A percentile compares a stretch with the other conserved stretches of the same genome.
Evolutionary conservation across 1,140 invertebrate genomes (phyloP).

Genomic region (Drosophila persimilis): DNA sequence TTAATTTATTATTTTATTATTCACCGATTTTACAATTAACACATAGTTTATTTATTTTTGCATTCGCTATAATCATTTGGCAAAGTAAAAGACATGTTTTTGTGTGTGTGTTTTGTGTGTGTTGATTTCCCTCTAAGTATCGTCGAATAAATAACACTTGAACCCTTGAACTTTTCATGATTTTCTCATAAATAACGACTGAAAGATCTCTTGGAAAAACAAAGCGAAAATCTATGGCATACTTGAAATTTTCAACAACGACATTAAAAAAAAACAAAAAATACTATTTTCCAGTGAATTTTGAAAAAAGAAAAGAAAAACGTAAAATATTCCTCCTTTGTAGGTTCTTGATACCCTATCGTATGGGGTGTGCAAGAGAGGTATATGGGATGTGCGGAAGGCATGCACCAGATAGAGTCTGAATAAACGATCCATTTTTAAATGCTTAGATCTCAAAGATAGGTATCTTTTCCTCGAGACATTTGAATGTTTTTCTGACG

Average conservation of each 20-base stretch:
- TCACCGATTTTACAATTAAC: no score
- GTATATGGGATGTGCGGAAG: no score
- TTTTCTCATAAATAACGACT: slow-evolving; percentile 23
- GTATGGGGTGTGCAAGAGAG: no score
- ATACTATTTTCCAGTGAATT: slow-evolving; percentile 48
- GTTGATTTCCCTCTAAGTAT: not conserved
- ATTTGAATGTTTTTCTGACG: slow-evolving; percentile 22
- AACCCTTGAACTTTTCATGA: slow-evolving; percentile 1
- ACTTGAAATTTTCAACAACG: slow-evolving; percentile 44
- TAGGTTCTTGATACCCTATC: not conserved
- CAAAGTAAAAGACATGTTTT: not conserved
- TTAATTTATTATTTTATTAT: no score
- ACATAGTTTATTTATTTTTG: no score
- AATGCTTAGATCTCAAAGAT: not conserved
- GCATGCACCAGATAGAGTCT: no score
- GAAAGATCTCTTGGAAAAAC: slow-evolving; percentile 1
- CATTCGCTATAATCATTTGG: no score
- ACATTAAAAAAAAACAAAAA: slow-evolving; percentile 45
- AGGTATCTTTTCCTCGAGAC: slow-evolving; percentile 11
- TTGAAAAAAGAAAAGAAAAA: slow-evolving; percentile 27
- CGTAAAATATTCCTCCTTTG: slow-evolving; percentile 7
- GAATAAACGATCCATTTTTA: no score
- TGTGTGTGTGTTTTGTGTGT: not conserved
- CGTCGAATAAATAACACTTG: slow-evolving; percentile 12
- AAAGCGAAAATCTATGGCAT: slow-evolving; percentile 38